Conservation (phyloP, 2,797 vertebrate species). For the Fringilla coelebs region DNA sequence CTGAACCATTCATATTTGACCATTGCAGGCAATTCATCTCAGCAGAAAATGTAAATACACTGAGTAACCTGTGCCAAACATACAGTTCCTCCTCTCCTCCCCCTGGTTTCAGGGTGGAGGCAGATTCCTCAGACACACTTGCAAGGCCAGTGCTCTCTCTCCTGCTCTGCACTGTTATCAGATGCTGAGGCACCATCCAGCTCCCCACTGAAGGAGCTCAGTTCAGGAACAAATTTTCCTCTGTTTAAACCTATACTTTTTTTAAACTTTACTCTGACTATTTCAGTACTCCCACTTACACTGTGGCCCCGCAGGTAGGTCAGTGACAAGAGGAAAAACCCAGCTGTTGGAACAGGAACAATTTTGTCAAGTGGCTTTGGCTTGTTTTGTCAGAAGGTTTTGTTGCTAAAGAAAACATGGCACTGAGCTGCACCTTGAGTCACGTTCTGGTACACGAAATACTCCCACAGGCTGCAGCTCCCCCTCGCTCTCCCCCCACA, state of each 20-base stretch:
- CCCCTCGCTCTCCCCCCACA: not conserved
- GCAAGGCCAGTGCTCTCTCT: not conserved
- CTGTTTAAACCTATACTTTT: not conserved
- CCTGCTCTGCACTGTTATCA: not conserved
- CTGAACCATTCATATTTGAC: not conserved
- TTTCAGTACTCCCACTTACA: not conserved
- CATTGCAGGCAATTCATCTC: not conserved
- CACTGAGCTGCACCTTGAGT: not conserved
- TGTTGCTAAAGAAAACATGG: not conserved
- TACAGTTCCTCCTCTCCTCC: not conserved
- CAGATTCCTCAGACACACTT: not conserved
- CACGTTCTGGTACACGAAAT: not conserved
- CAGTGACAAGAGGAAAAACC: not conserved
- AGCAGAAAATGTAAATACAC: not conserved
- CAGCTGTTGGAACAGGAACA: not conserved
- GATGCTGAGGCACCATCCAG: not conserved
- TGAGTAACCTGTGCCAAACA: not conserved
- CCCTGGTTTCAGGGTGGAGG: constrained; percentile 10
- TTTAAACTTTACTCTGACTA: not conserved
- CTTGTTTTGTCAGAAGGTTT: not conserved
- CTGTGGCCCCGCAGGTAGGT: not conserved
- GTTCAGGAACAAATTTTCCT: not conserved
- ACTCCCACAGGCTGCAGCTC: not conserved
- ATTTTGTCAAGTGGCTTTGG: not conserved
- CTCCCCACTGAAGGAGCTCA: not conserved